Percentiles rank a stretch among this genome's conserved stretches.
These are phyloP conservation scores for Orussus abietinus DNA, from an alignment of 1,140 invertebrate species.

Conservation along the genomic window DNA sequence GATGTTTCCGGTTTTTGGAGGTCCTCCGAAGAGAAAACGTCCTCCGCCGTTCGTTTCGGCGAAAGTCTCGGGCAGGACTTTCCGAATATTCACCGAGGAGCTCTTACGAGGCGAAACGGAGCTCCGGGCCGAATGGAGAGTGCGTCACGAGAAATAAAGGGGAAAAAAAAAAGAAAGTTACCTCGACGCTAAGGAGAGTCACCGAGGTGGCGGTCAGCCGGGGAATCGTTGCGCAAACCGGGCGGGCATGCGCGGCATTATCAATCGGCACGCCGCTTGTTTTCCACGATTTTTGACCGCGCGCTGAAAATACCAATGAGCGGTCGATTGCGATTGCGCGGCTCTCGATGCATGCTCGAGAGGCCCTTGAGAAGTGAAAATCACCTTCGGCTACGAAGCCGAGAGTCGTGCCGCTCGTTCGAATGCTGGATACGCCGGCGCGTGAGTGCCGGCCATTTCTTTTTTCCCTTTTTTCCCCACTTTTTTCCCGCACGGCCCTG, in stretches of 20 bases:
- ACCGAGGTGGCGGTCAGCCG: background rate
- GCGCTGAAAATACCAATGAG: constrained; percentile 23
- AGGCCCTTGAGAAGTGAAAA: constrained; percentile 38
- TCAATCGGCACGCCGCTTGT: constrained; percentile 15
- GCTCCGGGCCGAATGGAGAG: too few relatives aligned
- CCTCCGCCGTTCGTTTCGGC: too few relatives aligned
- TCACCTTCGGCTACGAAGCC: constrained; percentile 7
- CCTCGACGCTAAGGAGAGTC: background rate
- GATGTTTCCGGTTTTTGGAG: too few relatives aligned
- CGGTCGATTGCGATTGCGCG: constrained; percentile 6
- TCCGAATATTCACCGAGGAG: too few relatives aligned
- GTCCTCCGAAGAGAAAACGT: too few relatives aligned
- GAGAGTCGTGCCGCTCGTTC: too few relatives aligned
- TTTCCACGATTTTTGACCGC: constrained; percentile 25
- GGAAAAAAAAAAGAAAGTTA: constrained; percentile 13
- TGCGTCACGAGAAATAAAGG: background rate
- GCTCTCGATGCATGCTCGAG: constrained; percentile 8
- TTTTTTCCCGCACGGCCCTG: too few relatives aligned
- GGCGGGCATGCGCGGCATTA: constrained; percentile 27
- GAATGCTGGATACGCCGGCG: too few relatives aligned
- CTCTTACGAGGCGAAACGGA: too few relatives aligned
- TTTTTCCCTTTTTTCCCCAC: too few relatives aligned
- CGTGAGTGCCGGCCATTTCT: too few relatives aligned
- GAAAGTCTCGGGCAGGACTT: too few relatives aligned
- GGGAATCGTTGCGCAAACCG: constrained; percentile 22